These are phyloP conservation scores for Saccopteryx bilineata DNA, from an alignment of 2,113 vertebrate species.

Conservation along the genomic window DNA sequence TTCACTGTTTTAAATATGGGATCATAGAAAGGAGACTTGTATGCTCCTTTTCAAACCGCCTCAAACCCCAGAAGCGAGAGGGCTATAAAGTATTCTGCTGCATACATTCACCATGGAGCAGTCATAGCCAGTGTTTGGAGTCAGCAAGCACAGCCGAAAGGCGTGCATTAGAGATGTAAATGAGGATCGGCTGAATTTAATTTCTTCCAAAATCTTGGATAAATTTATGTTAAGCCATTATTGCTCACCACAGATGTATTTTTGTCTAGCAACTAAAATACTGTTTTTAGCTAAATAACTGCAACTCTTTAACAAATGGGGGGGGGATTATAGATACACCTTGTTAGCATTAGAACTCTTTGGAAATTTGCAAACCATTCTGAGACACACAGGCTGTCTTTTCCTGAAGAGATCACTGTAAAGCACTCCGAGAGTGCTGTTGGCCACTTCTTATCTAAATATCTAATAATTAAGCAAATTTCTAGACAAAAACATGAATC, in stretches of 20 bases:
- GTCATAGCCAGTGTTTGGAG: not conserved
- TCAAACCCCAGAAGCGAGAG: not conserved
- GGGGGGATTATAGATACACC: not conserved
- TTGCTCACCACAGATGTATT: constrained; percentile 47
- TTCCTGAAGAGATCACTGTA: not conserved
- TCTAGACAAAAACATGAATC: not conserved
- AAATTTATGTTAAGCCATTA: constrained; percentile 49
- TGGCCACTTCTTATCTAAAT: not conserved
- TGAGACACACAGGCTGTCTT: not conserved
- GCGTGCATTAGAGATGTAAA: constrained; percentile 1
- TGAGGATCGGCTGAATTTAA: constrained; percentile 42
- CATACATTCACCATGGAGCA: constrained; percentile 12
- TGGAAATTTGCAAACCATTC: constrained; percentile 30
- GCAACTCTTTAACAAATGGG: not conserved
- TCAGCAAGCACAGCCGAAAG: constrained; percentile 31
- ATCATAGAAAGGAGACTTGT: not conserved
- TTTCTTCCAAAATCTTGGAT: constrained; percentile 20
- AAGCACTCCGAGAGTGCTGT: not conserved
- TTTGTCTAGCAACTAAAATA: constrained; percentile 53
- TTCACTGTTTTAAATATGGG: constrained; percentile 9
- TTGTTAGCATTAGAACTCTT: not conserved
- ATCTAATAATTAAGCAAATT: not conserved
- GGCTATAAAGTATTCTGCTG: not conserved
- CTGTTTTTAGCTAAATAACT: constrained; percentile 43
- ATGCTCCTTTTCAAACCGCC: not conserved